These are phyloP conservation scores for Hylia prasina DNA, from an alignment of 2,113 vertebrate genomes.

Conservation along the genomic window DNA sequence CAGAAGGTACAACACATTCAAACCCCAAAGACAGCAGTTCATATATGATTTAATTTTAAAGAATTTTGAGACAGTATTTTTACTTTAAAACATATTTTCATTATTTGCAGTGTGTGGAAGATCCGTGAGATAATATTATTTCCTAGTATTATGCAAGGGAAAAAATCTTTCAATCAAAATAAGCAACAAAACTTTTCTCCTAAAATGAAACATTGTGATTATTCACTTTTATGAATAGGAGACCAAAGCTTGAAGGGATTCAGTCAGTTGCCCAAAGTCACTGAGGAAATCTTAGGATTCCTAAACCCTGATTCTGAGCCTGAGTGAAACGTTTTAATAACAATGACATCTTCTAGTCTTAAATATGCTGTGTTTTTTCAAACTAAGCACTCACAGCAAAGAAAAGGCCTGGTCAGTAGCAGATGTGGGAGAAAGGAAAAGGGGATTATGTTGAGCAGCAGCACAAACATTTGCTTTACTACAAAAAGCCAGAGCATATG, in stretches of 20 bases:
- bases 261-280: not conserved
- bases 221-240: not conserved
- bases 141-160: not conserved
- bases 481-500: slow-evolving; percentile 2
- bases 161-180: not conserved
- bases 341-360: not conserved
- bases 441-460: slow-evolving; percentile 33
- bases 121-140: not conserved
- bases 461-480: slow-evolving; percentile 51
- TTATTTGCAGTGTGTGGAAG: not conserved
- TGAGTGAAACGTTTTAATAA: not conserved
- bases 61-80: not conserved
- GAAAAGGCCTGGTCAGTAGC: slow-evolving; percentile 9
- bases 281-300: not conserved
- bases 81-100: not conserved
- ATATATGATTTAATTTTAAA: not conserved
- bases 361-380: not conserved
- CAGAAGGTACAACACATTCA: not conserved
- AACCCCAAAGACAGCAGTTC: not conserved
- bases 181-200: not conserved
- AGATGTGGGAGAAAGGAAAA: slow-evolving; percentile 47
- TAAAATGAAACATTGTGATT: not conserved
- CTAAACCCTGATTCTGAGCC: not conserved
- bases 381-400: not conserved
- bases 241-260: not conserved